These are phyloP conservation scores for Rhagonycha fulva DNA, from an alignment of 2,888 invertebrate genomes.

Conservation along the genomic window DNA sequence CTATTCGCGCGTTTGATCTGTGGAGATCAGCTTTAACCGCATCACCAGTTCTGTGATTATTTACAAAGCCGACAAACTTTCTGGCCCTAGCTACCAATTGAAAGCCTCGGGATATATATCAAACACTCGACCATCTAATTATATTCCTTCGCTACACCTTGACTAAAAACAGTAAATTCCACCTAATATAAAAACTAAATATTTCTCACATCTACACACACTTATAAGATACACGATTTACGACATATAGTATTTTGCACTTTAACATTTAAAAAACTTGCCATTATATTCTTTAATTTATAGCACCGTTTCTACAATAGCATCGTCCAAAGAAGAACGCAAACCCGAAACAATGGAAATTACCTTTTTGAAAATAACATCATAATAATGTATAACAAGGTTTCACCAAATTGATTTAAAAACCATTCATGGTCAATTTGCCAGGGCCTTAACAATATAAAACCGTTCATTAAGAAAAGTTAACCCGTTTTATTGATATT, in stretches of 20 bases:
- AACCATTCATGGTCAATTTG: neutral
- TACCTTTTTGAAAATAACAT: neutral
- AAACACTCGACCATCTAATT: conserved; percentile 50
- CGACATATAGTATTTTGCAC: neutral
- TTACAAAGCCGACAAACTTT: conserved; percentile 51
- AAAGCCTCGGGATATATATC: conserved; percentile 52
- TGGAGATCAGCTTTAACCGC: conserved; percentile 50
- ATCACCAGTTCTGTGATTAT: conserved; percentile 54
- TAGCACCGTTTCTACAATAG: neutral
- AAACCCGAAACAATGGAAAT: neutral
- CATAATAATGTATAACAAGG: neutral
- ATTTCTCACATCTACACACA: neutral
- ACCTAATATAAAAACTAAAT: conserved; percentile 5
- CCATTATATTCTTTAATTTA: neutral
- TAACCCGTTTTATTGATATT: neutral
- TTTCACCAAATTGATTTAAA: neutral
- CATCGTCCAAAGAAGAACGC: neutral
- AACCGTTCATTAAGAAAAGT: neutral
- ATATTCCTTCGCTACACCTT: conserved; percentile 44
- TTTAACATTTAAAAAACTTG: neutral
- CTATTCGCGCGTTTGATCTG: conserved; percentile 57
- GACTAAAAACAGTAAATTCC: conserved; percentile 34
- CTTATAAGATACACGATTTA: neutral
- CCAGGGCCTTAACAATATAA: neutral
- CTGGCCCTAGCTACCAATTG: conserved; percentile 53